These are phyloP conservation scores for Alectoris magna DNA, from an alignment of 2,797 vertebrate species.

Conservation along the genomic window DNA sequence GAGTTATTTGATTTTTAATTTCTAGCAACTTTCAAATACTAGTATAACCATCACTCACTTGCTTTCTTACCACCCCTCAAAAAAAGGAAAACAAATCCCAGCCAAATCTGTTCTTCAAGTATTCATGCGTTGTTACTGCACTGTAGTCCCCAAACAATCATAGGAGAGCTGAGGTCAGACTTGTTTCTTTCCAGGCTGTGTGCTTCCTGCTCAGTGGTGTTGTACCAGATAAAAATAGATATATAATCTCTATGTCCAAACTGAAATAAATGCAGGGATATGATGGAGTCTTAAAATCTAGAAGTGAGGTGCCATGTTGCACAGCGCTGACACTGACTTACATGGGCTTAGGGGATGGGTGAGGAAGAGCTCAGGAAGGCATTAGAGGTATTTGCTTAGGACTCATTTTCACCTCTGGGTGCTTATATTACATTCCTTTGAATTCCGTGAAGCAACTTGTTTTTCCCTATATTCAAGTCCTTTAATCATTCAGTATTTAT, in stretches of 20 bases:
- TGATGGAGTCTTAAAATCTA: not conserved
- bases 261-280: not conserved
- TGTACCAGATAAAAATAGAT: not conserved
- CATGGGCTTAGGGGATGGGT: not conserved
- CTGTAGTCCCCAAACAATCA: not conserved
- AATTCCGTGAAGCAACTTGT: not conserved
- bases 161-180: not conserved
- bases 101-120: not conserved
- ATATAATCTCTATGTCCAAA: not conserved
- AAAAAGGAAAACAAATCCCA: slow-evolving; percentile 5
- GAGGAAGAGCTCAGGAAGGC: not conserved
- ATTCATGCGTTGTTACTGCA: not conserved
- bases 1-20: slow-evolving; percentile 13
- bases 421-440: not conserved
- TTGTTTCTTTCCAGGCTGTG: not conserved
- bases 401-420: not conserved
- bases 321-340: not conserved
- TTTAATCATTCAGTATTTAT: not conserved
- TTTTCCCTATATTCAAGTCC: not conserved
- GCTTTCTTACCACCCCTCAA: not conserved
- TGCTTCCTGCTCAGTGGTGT: not conserved
- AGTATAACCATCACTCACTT: not conserved
- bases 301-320: not conserved
- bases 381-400: not conserved
- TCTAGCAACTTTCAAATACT: not conserved